Conservation (phyloP, 2,113 vertebrate species). For the Petrocephalus zakoni region DNA sequence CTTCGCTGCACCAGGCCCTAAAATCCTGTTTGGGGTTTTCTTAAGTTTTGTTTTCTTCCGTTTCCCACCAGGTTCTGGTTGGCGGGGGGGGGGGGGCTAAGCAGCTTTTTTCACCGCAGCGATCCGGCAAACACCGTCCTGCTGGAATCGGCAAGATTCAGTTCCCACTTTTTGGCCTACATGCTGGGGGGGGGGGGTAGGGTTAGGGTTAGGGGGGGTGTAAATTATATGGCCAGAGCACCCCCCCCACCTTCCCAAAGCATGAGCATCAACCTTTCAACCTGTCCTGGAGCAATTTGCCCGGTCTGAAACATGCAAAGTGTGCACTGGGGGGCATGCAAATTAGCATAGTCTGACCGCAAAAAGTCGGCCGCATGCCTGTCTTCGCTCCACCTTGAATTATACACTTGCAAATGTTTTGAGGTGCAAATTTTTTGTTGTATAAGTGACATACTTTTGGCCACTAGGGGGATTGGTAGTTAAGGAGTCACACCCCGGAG, state of each 20-base stretch:
- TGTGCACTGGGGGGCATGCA: not conserved
- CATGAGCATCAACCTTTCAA: not conserved
- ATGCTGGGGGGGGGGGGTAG: not conserved
- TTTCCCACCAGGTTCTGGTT: not conserved
- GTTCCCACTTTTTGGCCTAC: conserved; percentile 35
- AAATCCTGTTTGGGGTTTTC: not conserved
- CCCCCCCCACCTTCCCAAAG: conserved; percentile 27
- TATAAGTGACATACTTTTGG: not conserved
- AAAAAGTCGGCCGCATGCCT: not conserved
- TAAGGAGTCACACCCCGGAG: not conserved
- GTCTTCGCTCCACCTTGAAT: not conserved
- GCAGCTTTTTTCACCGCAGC: conserved; percentile 27
- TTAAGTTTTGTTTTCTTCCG: not conserved
- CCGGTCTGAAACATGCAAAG: not conserved
- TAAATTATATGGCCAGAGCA: not conserved
- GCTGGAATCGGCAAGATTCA: conserved; percentile 47
- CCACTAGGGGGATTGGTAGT: not conserved
- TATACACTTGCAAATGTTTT: not conserved
- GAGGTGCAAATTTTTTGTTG: not conserved
- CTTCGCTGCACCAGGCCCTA: not conserved
- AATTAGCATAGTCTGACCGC: not conserved
- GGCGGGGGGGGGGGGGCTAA: conserved; percentile 14
- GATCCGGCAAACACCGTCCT: conserved; percentile 30
- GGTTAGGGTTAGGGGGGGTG: not conserved
- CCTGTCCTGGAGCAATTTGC: not conserved